These are phyloP conservation scores for Diplosoma virens DNA, from an alignment of 23 tunicate genomes.

Conservation along the genomic window DNA sequence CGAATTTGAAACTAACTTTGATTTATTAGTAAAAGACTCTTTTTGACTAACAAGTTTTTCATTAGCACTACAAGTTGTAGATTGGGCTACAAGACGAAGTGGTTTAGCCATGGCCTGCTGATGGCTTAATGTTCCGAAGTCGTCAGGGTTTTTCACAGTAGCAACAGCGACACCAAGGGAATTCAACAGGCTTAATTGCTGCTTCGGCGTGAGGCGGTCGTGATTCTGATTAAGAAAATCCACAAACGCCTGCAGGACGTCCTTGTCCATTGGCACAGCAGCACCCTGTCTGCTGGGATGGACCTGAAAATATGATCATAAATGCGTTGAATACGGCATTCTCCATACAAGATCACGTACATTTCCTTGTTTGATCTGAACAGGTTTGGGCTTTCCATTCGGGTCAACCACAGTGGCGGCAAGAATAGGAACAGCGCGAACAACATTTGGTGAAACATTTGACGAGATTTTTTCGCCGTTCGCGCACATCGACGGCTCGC, in stretches of 20 bases:
- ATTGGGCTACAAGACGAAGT: too few relatives aligned
- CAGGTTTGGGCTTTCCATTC: neutral
- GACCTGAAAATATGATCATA: neutral
- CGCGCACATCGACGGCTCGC: neutral
- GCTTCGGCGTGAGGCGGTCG: slow-evolving; percentile 44
- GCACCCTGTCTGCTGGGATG: neutral
- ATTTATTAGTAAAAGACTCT: too few relatives aligned
- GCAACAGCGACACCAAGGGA: slow-evolving; percentile 73
- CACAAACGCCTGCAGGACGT: slow-evolving; percentile 53
- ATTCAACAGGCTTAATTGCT: slow-evolving; percentile 54
- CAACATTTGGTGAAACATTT: neutral
- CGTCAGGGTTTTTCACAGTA: slow-evolving; percentile 41
- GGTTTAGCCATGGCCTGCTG: too few relatives aligned
- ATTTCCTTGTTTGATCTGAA: slow-evolving; percentile 1
- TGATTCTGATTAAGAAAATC: slow-evolving; percentile 61
- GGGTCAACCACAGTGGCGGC: neutral
- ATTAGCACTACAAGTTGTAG: too few relatives aligned
- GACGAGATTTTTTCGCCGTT: neutral
- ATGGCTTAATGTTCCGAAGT: too few relatives aligned
- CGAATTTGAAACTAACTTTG: too few relatives aligned
- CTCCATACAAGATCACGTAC: neutral
- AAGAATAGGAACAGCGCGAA: slow-evolving; percentile 1
- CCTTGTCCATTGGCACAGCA: slow-evolving; percentile 38
- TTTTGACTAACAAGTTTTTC: too few relatives aligned
- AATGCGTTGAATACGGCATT: neutral